Percentiles rank a stretch among this genome's conserved stretches.
phyloP scores from a whole-genome alignment of 2,797 vertebrate species.

The Pipistrellus pygmaeus region DNA sequence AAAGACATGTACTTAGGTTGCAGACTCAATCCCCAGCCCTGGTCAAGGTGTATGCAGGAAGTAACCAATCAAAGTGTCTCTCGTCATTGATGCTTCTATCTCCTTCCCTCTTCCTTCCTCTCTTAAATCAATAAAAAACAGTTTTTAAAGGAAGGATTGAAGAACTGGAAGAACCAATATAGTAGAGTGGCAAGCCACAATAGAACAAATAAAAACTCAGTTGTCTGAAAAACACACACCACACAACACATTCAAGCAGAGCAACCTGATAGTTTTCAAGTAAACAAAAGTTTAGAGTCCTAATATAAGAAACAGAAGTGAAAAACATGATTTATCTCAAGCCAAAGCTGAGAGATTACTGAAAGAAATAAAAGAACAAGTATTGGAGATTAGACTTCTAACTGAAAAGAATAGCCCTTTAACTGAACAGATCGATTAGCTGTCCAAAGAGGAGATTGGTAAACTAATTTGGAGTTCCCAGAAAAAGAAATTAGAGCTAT shows the following conservation, averaged over 20 bases:
- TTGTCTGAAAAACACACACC: constrained; percentile 62
- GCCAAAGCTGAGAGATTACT: constrained; percentile 92
- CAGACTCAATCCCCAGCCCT: too few species aligned
- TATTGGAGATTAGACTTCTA: constrained; percentile 93
- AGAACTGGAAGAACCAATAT: constrained; percentile 93
- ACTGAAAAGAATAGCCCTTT: constrained; percentile 94
- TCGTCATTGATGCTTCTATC: too few species aligned
- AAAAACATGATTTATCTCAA: constrained; percentile 96
- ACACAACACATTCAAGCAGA: constrained; percentile 84
- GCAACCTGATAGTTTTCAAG: constrained; percentile 90
- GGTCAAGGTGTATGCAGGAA: too few species aligned
- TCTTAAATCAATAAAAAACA: too few species aligned
- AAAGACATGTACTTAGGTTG: too few species aligned
- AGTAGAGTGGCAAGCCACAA: constrained; percentile 89
- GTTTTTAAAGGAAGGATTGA: constrained; percentile 91
- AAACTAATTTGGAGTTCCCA: constrained; percentile 93
- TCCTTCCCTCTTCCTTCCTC: too few species aligned
- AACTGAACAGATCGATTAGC: constrained; percentile 92
- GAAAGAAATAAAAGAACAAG: constrained; percentile 94
- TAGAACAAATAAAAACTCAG: constrained; percentile 88
- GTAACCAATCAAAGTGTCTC: too few species aligned
- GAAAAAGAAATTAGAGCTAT: constrained; percentile 95
- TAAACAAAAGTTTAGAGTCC: constrained; percentile 91
- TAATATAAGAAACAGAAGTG: constrained; percentile 92
- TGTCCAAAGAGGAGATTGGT: constrained; percentile 92